These are phyloP conservation scores for Drosophila santomea DNA, from an alignment of 1,140 invertebrate species.

Conservation along the genomic window DNA sequence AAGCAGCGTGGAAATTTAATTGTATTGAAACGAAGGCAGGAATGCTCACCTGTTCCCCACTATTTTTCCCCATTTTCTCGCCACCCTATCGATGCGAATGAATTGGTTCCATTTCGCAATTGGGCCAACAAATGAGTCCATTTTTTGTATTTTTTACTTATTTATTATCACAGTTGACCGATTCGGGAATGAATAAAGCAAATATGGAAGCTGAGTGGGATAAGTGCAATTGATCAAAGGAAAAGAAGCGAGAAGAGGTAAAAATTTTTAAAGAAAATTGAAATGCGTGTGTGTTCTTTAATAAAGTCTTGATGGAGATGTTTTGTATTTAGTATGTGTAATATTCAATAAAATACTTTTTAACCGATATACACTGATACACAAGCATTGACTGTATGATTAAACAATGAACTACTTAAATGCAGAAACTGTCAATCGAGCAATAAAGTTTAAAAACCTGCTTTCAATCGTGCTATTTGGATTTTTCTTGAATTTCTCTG, in stretches of 20 bases:
- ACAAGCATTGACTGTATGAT: too few species aligned
- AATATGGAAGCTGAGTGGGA: constrained; percentile 26
- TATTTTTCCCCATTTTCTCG: constrained; percentile 1
- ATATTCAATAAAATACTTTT: not conserved
- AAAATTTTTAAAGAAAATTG: not conserved
- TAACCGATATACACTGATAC: too few species aligned
- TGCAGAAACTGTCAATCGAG: too few species aligned
- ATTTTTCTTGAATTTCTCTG: not conserved
- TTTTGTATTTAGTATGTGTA: too few species aligned
- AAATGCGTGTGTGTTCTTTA: too few species aligned
- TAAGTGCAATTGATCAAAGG: constrained; percentile 35
- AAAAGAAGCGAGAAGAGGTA: not conserved
- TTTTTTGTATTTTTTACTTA: constrained; percentile 19
- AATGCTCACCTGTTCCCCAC: constrained; percentile 22
- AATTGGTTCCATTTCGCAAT: constrained; percentile 53
- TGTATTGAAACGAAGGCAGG: constrained; percentile 60
- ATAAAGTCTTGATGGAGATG: too few species aligned
- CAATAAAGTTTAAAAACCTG: too few species aligned
- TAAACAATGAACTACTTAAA: too few species aligned
- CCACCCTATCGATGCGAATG: constrained; percentile 21
- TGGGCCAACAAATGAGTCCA: constrained; percentile 52
- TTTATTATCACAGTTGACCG: constrained; percentile 21
- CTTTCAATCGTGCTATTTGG: not conserved
- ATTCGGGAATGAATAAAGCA: constrained; percentile 16
- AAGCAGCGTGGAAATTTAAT: constrained; percentile 82